These are phyloP conservation scores for Mercenaria mercenaria DNA, from an alignment of 1,140 invertebrate genomes.

Conservation along the genomic window DNA sequence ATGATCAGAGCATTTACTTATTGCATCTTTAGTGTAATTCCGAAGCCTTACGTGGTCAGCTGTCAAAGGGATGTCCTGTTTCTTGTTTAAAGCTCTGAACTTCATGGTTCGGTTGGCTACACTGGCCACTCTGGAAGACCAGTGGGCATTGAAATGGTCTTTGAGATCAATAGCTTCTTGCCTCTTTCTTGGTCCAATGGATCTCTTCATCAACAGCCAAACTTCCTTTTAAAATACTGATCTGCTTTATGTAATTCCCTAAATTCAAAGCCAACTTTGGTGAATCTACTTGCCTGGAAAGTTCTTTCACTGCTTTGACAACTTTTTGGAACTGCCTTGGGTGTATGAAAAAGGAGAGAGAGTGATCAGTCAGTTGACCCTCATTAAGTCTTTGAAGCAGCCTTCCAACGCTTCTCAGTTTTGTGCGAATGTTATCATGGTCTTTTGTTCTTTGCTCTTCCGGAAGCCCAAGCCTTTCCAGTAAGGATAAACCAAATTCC, in stretches of 20 bases:
- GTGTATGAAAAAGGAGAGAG: background rate
- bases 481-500: background rate
- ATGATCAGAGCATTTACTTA: background rate
- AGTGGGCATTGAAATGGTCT: background rate
- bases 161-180: constrained; percentile 1
- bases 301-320: constrained; percentile 23
- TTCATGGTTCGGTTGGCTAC: background rate
- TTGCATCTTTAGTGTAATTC: background rate
- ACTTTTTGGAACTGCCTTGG: background rate
- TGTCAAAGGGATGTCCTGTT: background rate
- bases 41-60: background rate
- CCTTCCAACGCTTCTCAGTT: constrained; percentile 22
- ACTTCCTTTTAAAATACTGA: constrained; percentile 23
- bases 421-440: constrained; percentile 49
- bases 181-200: background rate
- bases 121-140: background rate
- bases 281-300: background rate
- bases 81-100: background rate
- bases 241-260: constrained; percentile 56
- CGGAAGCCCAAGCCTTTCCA: background rate
- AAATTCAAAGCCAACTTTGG: constrained; percentile 46
- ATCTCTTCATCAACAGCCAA: background rate
- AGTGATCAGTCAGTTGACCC: background rate
- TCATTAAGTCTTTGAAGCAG: constrained; percentile 34
- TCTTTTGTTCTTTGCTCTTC: constrained; percentile 42